These are phyloP conservation scores for Vultur gryphus DNA, from an alignment of 2,797 vertebrate species.

Conservation along the genomic window DNA sequence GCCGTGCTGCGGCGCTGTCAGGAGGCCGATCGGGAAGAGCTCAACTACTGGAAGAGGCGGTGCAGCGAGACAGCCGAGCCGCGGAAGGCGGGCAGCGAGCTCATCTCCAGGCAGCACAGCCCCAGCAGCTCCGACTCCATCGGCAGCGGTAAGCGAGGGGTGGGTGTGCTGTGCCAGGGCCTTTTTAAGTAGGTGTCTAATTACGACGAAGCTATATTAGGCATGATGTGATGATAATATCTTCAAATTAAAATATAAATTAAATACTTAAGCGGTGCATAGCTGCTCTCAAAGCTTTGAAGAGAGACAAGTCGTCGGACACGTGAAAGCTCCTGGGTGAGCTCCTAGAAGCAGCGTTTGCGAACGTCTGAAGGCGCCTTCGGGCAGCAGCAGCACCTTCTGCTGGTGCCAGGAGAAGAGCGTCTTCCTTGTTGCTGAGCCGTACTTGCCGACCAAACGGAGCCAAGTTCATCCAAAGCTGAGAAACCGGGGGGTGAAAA, in stretches of 20 bases:
- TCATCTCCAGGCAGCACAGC: slow-evolving; percentile 88
- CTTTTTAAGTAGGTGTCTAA: neutral
- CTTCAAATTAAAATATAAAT: neutral
- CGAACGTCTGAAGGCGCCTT: neutral
- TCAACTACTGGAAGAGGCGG: slow-evolving; percentile 94
- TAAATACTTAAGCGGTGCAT: neutral
- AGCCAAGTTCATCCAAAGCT: neutral
- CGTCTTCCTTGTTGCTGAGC: neutral
- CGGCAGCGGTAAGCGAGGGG: slow-evolving; percentile 73
- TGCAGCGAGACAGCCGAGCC: slow-evolving; percentile 89
- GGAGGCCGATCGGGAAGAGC: slow-evolving; percentile 94
- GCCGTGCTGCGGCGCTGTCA: slow-evolving; percentile 94
- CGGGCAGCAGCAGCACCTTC: neutral
- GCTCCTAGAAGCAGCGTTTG: neutral
- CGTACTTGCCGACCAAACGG: fast-evolving
- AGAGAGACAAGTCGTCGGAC: fast-evolving
- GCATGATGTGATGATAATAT: neutral
- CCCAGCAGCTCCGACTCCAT: slow-evolving; percentile 83
- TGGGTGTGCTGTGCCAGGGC: neutral
- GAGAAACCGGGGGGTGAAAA: neutral
- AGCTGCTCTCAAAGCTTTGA: neutral
- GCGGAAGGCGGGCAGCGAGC: slow-evolving; percentile 81
- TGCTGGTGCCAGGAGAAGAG: neutral
- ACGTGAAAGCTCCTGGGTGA: neutral
- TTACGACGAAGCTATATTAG: neutral